These are phyloP conservation scores for Corvus moneduloides DNA, from an alignment of 2,113 vertebrate species.

Conservation along the genomic window DNA sequence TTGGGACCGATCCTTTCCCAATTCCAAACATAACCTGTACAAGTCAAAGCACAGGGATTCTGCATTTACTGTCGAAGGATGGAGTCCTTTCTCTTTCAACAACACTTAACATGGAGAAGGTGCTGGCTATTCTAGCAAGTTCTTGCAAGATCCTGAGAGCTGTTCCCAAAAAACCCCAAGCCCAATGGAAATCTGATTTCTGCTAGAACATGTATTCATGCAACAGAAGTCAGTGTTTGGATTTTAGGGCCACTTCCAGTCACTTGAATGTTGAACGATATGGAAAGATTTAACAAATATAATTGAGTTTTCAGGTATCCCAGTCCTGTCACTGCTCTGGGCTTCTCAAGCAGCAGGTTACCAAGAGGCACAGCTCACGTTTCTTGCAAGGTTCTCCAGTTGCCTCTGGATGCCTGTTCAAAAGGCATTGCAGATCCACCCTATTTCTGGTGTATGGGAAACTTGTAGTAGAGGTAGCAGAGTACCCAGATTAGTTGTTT, in stretches of 20 bases:
- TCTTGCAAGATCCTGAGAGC: background rate
- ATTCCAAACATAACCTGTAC: background rate
- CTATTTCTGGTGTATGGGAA: background rate
- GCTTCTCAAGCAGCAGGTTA: background rate
- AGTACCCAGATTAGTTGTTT: background rate
- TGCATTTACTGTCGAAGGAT: background rate
- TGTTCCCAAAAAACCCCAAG: background rate
- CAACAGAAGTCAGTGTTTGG: background rate
- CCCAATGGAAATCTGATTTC: background rate
- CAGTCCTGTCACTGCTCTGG: background rate
- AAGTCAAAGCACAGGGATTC: background rate
- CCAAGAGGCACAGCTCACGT: rapidly evolving
- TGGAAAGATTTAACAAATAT: background rate
- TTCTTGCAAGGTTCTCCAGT: background rate
- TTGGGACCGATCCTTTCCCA: background rate
- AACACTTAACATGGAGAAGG: background rate
- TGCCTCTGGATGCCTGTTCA: background rate
- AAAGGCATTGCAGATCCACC: background rate
- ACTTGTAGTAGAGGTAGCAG: background rate
- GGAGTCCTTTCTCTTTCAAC: background rate
- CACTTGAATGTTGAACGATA: background rate
- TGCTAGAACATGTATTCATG: background rate
- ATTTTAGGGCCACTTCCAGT: background rate
- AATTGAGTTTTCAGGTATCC: background rate
- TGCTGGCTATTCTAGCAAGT: background rate